These are phyloP conservation scores for Falco peregrinus DNA, from an alignment of 2,797 vertebrate species.

Conservation along the genomic window DNA sequence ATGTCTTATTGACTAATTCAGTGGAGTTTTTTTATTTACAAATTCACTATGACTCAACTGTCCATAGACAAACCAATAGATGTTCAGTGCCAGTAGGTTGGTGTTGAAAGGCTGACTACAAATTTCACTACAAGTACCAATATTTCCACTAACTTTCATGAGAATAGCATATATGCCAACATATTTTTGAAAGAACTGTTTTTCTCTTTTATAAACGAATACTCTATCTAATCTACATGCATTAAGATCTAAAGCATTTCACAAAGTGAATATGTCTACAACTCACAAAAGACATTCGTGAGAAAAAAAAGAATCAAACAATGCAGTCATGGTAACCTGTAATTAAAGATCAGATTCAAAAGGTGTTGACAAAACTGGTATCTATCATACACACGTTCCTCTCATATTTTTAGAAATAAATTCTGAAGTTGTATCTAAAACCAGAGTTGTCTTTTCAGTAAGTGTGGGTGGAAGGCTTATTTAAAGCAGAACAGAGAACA, in stretches of 20 bases:
- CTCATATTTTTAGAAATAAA: neutral
- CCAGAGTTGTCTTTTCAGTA: neutral
- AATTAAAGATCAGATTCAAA: constrained; percentile 8
- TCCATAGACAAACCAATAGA: neutral
- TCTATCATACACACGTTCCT: neutral
- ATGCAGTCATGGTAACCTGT: neutral
- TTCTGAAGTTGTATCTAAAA: neutral
- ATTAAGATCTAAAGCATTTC: neutral
- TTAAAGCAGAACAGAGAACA: neutral
- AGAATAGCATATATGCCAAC: neutral
- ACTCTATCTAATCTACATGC: neutral
- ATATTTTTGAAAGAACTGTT: neutral
- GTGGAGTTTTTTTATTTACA: neutral
- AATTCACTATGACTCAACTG: neutral
- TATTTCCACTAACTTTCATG: neutral
- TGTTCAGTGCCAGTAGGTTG: neutral
- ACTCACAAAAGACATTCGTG: neutral
- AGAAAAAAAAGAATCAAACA: neutral
- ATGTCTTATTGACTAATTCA: neutral
- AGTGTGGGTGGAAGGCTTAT: neutral
- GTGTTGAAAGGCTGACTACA: neutral
- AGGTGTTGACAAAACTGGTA: neutral
- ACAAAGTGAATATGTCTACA: neutral
- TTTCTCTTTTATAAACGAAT: neutral
- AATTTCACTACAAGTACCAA: neutral